These are phyloP conservation scores for Tyto alba DNA, from an alignment of 2,113 vertebrate species.

Conservation along the genomic window DNA sequence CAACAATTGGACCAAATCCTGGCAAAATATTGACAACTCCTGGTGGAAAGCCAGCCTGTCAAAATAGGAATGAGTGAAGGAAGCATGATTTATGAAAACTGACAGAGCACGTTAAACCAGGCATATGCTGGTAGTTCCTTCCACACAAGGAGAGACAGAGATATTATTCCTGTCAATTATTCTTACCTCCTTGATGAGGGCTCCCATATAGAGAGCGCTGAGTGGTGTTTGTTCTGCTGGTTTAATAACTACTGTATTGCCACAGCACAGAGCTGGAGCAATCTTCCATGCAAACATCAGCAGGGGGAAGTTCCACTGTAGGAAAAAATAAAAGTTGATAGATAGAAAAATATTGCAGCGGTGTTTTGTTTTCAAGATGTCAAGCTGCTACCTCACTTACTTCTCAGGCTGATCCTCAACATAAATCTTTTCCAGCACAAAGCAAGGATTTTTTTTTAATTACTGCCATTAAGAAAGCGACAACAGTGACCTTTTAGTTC, in stretches of 20 bases:
- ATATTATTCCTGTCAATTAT: background rate
- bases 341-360: slow-evolving; percentile 46
- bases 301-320: slow-evolving; percentile 98
- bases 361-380: slow-evolving; percentile 63
- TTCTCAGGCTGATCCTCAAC: slow-evolving; percentile 57
- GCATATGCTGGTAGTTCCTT: background rate
- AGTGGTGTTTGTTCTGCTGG: slow-evolving; percentile 97
- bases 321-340: slow-evolving; percentile 57
- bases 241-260: slow-evolving; percentile 95
- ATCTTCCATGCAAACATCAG: slow-evolving; percentile 99
- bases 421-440: slow-evolving; percentile 60
- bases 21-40: slow-evolving; percentile 99
- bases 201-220: slow-evolving; percentile 92
- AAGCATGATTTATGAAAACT: slow-evolving; percentile 71
- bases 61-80: slow-evolving; percentile 77
- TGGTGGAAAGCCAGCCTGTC: slow-evolving; percentile 96
- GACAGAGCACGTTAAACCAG: slow-evolving; percentile 59
- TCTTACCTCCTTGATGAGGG: slow-evolving; percentile 95
- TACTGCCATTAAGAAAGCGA: slow-evolving; percentile 40
- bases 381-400: slow-evolving; percentile 62
- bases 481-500: slow-evolving; percentile 12
- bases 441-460: slow-evolving; percentile 41
- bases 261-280: slow-evolving; percentile 92
- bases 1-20: slow-evolving; percentile 93
- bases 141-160: background rate